Conservation (phyloP, 2,113 vertebrate genomes). For the Xerus inauris region DNA sequence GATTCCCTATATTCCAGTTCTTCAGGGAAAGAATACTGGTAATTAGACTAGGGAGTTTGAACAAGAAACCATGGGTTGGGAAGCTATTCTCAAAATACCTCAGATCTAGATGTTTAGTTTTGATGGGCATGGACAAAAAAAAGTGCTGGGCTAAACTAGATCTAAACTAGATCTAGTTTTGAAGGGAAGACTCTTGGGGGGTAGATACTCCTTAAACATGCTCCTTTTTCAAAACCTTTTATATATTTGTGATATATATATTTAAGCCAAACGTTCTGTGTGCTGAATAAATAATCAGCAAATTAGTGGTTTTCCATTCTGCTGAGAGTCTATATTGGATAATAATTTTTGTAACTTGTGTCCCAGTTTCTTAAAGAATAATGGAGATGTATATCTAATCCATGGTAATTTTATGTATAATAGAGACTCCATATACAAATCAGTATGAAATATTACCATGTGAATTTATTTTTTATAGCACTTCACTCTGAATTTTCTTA, state of each 20-base stretch:
- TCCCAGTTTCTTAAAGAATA: constrained; percentile 25
- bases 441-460: not conserved
- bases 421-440: not conserved
- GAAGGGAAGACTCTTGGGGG: not conserved
- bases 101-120: not conserved
- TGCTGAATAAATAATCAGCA: constrained; percentile 32
- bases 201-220: not conserved
- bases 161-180: not conserved
- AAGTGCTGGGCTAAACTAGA: not conserved
- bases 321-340: not conserved
- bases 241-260: not conserved
- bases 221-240: constrained; percentile 9
- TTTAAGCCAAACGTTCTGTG: not conserved
- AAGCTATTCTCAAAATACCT: not conserved
- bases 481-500: constrained; percentile 11
- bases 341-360: constrained; percentile 47
- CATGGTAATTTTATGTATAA: constrained; percentile 5
- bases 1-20: not conserved
- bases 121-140: not conserved
- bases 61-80: not conserved
- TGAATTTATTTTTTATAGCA: not conserved
- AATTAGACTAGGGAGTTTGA: not conserved
- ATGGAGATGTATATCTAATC: not conserved
- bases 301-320: constrained; percentile 20
- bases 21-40: constrained; percentile 25